Base-by-base conservation (phyloP, 2,888 invertebrate genomes). In the Sphecodes monilicornis region DNA sequence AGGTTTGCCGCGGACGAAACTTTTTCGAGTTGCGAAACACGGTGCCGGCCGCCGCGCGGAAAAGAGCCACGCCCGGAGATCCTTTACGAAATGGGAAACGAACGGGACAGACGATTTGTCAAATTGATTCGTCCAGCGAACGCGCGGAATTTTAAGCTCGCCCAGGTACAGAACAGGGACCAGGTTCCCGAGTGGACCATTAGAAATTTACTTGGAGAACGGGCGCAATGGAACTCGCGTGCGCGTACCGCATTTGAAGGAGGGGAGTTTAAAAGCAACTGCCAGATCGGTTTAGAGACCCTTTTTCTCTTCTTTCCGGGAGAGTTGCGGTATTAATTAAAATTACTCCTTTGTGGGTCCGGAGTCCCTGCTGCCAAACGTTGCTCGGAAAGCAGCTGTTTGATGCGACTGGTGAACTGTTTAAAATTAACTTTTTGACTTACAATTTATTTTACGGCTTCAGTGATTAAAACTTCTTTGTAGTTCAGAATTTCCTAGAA, bases 101-200 rank as follows among this genome's bases (percentile, higher is more conserved):
- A 84, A n/a, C 54, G 72, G 77, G 66, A 85, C 77, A 60, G 39
- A 60, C 82, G 86, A 88, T 86, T 86, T 88, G 78, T 82, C 88
- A 83, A 71, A 81, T 88, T 80, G 81, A 77, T 81, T 81, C 82
- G 69, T 32, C 64, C 79, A 64, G 78, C n/a, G 64, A 43, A 50
- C 76, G 80, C 70, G 36, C 13, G 70, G 78, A 86, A 88, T 82
- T 80, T 76, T 76, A 82, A 88, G 64, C 75, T 57, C 29, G 26
- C 57, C 11, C 43, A 4, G 39, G 32, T 18, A 41, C 41, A 29
- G 57, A 74, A 22, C 57, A 18, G 1, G 18, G 32, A 32, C 22
- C 54, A 22, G 39, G 36, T 22, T 18, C 74, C 26, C 18, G 39
- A 26, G 3, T 43, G 36, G n/a, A 50, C 66, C 72, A 32, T 80